These are phyloP conservation scores for Crocidura indochinensis DNA, from an alignment of 2,797 vertebrate species.

Conservation along the genomic window DNA sequence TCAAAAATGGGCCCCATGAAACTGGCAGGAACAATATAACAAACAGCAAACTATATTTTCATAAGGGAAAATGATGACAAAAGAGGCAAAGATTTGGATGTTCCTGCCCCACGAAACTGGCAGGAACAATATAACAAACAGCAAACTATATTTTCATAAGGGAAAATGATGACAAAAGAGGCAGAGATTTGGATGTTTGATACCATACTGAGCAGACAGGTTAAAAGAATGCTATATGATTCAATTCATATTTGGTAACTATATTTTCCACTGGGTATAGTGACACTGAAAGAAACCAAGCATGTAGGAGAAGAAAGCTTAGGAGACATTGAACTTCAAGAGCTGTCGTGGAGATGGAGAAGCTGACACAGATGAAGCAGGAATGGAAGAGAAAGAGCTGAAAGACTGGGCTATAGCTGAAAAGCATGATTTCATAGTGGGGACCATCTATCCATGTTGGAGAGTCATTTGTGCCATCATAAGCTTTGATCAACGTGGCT, in stretches of 20 bases:
- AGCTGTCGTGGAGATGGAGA: background rate
- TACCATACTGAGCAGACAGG: background rate
- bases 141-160: background rate
- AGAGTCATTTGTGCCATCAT: no score
- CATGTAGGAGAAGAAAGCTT: background rate
- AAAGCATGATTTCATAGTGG: background rate
- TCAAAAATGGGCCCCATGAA: background rate
- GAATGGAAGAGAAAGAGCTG: background rate
- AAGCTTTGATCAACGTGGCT: background rate
- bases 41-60: background rate
- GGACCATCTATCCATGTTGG: no score
- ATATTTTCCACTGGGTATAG: background rate
- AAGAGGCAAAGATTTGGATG: no score
- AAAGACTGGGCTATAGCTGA: background rate
- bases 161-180: background rate
- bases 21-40: background rate
- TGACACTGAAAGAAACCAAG: background rate
- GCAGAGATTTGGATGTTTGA: background rate
- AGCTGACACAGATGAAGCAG: background rate
- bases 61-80: background rate
- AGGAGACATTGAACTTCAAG: background rate
- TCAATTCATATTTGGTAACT: background rate
- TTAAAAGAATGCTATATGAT: background rate
- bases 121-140: background rate
- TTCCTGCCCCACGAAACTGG: background rate